Conservation (phyloP, 1,140 invertebrate genomes). For the Drosophila nebulosa region DNA sequence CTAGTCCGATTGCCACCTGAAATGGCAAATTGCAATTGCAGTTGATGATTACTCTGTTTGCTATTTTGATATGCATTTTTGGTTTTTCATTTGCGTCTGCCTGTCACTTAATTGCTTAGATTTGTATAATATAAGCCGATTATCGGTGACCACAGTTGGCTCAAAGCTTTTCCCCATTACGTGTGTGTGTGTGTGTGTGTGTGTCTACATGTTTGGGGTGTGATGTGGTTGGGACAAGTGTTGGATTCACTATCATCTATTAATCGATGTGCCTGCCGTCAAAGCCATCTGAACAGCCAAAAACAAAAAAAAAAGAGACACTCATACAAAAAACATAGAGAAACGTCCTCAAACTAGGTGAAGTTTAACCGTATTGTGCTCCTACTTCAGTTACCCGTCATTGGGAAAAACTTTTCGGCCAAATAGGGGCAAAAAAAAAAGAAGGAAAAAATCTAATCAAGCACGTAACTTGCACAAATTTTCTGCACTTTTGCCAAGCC, state of each 20-base stretch:
- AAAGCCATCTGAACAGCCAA: neutral
- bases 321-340: neutral
- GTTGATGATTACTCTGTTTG: conserved; percentile 56
- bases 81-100: conserved; percentile 32
- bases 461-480: conserved; percentile 79
- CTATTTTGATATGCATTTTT: conserved; percentile 36
- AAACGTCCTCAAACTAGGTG: conserved; percentile 14
- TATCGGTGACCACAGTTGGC: conserved; percentile 66
- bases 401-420: conserved; percentile 32
- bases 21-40: neutral
- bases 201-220: conserved; percentile 36
- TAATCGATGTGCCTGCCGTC: conserved; percentile 39
- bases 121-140: conserved; percentile 74
- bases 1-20: neutral
- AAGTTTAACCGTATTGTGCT: conserved; percentile 57
- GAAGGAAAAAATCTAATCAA: conserved; percentile 76
- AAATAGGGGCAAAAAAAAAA: conserved; percentile 8
- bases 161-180: conserved; percentile 46
- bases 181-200: neutral
- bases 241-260: conserved; percentile 45
- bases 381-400: conserved; percentile 39
- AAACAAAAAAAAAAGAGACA: neutral
- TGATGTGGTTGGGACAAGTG: conserved; percentile 23
- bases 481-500: conserved; percentile 75
- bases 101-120: conserved; percentile 62